Evolutionary conservation across 2,888 invertebrate genomes (phyloP), one percentile per base, ranked within the genome.

Genomic region (Prionchulus punctatus): DNA sequence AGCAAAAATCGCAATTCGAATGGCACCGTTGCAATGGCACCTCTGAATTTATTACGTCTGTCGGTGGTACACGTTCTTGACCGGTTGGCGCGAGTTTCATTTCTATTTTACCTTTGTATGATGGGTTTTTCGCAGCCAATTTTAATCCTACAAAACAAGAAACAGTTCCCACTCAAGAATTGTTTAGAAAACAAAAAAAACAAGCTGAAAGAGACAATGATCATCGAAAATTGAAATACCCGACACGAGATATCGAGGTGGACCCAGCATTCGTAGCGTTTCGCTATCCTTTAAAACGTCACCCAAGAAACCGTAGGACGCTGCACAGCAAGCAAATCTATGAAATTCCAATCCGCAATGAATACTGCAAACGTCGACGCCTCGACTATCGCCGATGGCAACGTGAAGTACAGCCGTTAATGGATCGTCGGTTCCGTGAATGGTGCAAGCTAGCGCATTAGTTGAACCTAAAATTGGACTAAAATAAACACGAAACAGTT

Each of bases 261-360:
- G 86, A 43, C 88, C 88, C 82, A 88, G 82, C 83, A 85, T 86
- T 48, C 87, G 77, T 64, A 83, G 81, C 59, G 80, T 79, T 65
- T 87, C 86, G 67, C 86, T 86, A 65, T 84, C 82, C 58, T 79
- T 77, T 25, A 86, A 79, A 42, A 85, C 81, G 72, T 88, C 86
- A 1, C 87, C 88, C 64, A 87, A 78, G 73, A 84, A 88, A 1
- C 88, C 88, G 70, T 87, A 88, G 59, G 84, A 84, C 60, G 86
- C 76, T 50, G 85, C 80, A 62, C 85, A 84, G 21, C 84, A 82
- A 66, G 82, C 84, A 62, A 84, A 79, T 55, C 81, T 77, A 36
- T 82, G 70, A 49, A 83, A 70, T 47, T 76, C 77, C 55, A 78
- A 77, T 53, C 65, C 67, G 63, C 75, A 76, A 68, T 82, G 80